Evolutionary conservation across 2,113 vertebrate species (phyloP).

Genomic region (Prionailurus bengalensis): DNA sequence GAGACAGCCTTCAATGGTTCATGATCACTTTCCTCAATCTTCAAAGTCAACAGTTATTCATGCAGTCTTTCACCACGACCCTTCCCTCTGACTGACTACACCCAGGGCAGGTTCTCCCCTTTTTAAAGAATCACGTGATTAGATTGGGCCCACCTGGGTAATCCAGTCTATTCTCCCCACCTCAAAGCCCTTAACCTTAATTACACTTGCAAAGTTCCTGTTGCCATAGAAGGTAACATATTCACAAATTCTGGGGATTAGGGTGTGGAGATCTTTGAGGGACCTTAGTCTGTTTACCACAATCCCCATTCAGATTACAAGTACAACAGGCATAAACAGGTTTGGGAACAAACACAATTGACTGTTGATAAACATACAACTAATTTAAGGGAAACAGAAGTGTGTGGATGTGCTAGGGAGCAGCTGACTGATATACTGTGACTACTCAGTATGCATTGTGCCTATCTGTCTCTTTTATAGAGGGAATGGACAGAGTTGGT

Average conservation of each 20-base stretch:
- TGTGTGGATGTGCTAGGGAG: not conserved
- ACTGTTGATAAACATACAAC: not conserved
- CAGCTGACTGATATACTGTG: not conserved
- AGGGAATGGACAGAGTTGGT: not conserved
- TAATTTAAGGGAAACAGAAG: not conserved
- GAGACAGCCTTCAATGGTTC: not conserved
- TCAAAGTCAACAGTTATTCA: not conserved
- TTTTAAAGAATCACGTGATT: not conserved
- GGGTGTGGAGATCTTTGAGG: not conserved
- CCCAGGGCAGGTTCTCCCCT: too few relatives aligned
- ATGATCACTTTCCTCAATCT: not conserved
- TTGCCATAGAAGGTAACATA: not conserved
- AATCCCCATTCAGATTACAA: not conserved
- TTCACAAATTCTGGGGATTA: not conserved
- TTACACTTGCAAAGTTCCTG: not conserved
- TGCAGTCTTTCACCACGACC: rapidly evolving
- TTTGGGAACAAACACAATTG: not conserved
- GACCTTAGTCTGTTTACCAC: not conserved
- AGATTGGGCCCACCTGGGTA: not conserved
- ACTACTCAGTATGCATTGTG: not conserved
- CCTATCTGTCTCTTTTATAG: not conserved
- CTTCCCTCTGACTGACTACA: not conserved
- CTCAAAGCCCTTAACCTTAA: not conserved
- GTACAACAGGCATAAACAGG: not conserved
- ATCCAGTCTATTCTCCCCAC: not conserved